Evolutionary conservation across 2,888 invertebrate species (phyloP), one percentile per base, ranked within the genome.

Genomic region (Cephus runcator): DNA sequence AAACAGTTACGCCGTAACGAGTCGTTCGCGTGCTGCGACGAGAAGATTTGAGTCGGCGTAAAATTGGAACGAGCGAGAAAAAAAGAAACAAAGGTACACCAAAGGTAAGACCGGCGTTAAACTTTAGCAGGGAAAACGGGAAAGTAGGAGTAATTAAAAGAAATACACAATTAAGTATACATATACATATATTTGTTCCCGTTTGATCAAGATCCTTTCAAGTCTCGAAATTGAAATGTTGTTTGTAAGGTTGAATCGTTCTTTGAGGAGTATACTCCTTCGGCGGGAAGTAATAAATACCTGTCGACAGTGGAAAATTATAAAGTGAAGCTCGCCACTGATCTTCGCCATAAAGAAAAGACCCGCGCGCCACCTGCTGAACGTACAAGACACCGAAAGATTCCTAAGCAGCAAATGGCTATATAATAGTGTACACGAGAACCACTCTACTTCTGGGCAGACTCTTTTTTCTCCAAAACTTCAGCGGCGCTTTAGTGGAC

Each of bases 1-100:
- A 31, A 74, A 79, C 34, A 56, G 33, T 76, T 79, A 76, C 68
- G 71, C 12, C 69, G 76, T 83, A 80, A 83, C 73, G 80, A 80
- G 56, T 71, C 34, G 35, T 73, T 83, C 75, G 83, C 83, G 83
- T 83, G 83, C 73, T 78, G 36, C 68, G 73, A 73, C 6, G 2
- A 23, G 6, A 15, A 56, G 23, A 56, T 23, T 56, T 56, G 56
- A 40, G 40, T 23, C 15, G 6, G 23, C 23, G 40, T 40, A 40
- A 40, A 40, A 23, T 15, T 40, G 23, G 23, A 23, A 23, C 15
- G 15, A 40, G 40, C 23, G 1, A 56, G 23, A 15, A 23, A 56
- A 56, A 40, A 40, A 36, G 4, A 15, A 56, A 56, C 56, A 56
- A 9, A 9, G 9, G 9, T 23, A 56, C 56, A 6, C 56, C 2